These are phyloP conservation scores for Agrilus planipennis DNA, from an alignment of 1,140 invertebrate species.

Conservation along the genomic window DNA sequence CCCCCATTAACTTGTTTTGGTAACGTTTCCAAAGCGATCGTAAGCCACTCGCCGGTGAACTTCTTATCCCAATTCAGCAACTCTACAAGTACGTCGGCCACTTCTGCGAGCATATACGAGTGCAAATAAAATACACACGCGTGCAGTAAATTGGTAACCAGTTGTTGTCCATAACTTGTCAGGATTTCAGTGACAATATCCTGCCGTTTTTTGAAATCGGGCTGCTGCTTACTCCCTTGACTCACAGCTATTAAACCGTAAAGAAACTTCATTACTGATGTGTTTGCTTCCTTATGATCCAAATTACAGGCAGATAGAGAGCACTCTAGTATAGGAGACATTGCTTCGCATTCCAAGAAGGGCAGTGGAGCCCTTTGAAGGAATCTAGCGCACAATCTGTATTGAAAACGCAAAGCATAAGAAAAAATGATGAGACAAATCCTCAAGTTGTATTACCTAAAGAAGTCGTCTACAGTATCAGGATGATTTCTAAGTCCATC, in stretches of 20 bases:
- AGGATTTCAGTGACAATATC: constrained; percentile 53
- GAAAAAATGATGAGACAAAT: constrained; percentile 1
- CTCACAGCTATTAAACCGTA: constrained; percentile 64
- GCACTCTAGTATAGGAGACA: constrained; percentile 69
- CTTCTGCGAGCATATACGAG: constrained; percentile 70
- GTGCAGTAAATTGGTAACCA: constrained; percentile 67
- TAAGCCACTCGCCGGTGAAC: constrained; percentile 56
- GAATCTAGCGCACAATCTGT: constrained; percentile 49
- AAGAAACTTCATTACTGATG: constrained; percentile 90
- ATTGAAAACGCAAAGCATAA: constrained; percentile 3
- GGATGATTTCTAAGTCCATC: constrained; percentile 81
- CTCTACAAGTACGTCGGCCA: constrained; percentile 76
- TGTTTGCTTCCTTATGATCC: constrained; percentile 92
- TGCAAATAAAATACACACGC: constrained; percentile 71
- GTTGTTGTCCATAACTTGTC: constrained; percentile 55
- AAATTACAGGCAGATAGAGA: constrained; percentile 68
- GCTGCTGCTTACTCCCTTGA: constrained; percentile 37
- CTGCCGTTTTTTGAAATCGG: constrained; percentile 26
- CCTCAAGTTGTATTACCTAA: constrained; percentile 49
- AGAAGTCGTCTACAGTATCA: constrained; percentile 96
- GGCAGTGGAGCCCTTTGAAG: constrained; percentile 70
- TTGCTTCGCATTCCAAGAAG: constrained; percentile 62
- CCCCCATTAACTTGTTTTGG: constrained; percentile 64
- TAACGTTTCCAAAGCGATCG: constrained; percentile 58
- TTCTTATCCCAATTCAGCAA: constrained; percentile 54